Evolutionary conservation across 2,888 invertebrate genomes (phyloP).

Genomic region (Xanthia togata): DNA sequence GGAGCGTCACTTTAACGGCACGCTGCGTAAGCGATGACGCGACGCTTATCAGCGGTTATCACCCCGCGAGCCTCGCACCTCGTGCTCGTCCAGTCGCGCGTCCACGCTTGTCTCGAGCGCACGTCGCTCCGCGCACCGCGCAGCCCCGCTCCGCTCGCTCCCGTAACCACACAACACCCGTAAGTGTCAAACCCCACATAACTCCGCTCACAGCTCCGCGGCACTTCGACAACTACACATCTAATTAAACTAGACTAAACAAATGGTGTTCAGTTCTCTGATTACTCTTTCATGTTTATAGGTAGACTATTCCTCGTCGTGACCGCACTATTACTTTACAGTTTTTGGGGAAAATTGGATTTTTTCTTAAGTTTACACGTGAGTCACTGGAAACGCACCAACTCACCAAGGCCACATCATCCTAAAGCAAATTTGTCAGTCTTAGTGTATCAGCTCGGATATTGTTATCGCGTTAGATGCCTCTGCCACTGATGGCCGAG

Average conservation of each 20-base stretch:
- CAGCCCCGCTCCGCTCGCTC: conserved; percentile 45
- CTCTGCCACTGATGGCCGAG: conserved; percentile 53
- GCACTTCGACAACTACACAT: conserved; percentile 3
- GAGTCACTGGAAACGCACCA: conserved; percentile 69
- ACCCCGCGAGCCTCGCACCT: conserved; percentile 82
- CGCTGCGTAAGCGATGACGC: conserved; percentile 78
- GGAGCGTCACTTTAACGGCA: conserved; percentile 70
- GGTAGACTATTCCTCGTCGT: conserved; percentile 44
- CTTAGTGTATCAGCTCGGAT: conserved; percentile 82
- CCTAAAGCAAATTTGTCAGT: conserved; percentile 83
- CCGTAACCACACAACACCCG: conserved; percentile 52
- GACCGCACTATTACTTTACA: conserved; percentile 63
- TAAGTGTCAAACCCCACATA: conserved; percentile 51
- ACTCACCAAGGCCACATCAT: conserved; percentile 77
- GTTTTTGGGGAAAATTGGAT: conserved; percentile 51
- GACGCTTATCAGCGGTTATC: conserved; percentile 88
- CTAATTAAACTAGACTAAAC: conserved; percentile 1
- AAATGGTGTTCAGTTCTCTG: conserved; percentile 8
- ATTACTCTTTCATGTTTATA: conserved; percentile 38
- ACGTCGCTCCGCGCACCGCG: conserved; percentile 69
- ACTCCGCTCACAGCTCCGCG: conserved; percentile 4
- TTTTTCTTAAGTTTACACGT: conserved; percentile 58
- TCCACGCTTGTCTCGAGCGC: conserved; percentile 79
- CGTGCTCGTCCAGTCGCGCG: conserved; percentile 79
- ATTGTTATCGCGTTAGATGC: conserved; percentile 76